phyloP scores from a whole-genome alignment of 2,113 vertebrate species.

The Falcunculus frontatus region DNA sequence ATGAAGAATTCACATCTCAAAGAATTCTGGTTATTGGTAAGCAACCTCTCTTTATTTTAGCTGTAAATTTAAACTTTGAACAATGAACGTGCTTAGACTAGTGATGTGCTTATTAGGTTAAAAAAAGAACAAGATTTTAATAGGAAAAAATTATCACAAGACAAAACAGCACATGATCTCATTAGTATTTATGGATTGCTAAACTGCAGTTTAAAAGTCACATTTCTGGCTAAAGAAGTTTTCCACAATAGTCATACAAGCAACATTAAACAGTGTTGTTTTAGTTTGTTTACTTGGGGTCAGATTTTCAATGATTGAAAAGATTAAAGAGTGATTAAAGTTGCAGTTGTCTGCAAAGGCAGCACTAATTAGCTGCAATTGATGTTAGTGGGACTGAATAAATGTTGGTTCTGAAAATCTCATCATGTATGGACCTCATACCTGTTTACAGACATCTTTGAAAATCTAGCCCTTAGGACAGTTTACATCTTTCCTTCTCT shows the following conservation, averaged over 20 bases:
- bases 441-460: not conserved
- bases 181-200: constrained; percentile 31
- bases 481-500: not conserved
- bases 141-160: constrained; percentile 16
- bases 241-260: not conserved
- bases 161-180: not conserved
- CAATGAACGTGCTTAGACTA: not conserved
- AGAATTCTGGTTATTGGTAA: not conserved
- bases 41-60: not conserved
- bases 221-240: not conserved
- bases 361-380: not conserved
- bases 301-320: not conserved
- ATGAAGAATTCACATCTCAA: not conserved
- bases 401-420: not conserved
- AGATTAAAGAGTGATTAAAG: not conserved
- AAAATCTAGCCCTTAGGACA: not conserved
- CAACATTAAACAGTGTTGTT: not conserved
- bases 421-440: not conserved
- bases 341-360: not conserved
- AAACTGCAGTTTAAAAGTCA: constrained; percentile 21
- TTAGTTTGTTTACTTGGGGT: not conserved
- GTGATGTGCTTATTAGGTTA: constrained; percentile 6
- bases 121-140: constrained; percentile 45
- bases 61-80: not conserved
- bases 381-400: not conserved